Evolutionary conservation across 1,140 invertebrate genomes (phyloP), one percentile per base, ranked within the genome.

Genomic region (Gonioctena quinquepunctata): DNA sequence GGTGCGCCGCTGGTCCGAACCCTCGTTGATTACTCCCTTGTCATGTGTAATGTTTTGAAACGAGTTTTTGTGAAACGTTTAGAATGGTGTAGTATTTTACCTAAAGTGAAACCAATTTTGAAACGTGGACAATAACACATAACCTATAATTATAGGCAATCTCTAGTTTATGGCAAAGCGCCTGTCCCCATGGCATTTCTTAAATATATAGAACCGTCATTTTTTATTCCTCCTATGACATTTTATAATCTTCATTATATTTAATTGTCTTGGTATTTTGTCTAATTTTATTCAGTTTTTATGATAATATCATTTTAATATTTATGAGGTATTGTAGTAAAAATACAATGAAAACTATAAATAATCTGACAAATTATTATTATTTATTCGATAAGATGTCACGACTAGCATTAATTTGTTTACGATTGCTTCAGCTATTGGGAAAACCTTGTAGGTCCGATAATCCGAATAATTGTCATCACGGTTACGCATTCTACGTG

Each of bases 71-170:
- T 66, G 63, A 66, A 66, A 66, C 63, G 63, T 52, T 66, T 66
- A 66, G 60, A 62, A 62, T 48, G 22, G 60, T 62, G 60, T 62
- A 62, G 56, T 65, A 62, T 56, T 70, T 70, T 65, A 62, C 63
- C 68, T 25, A 71, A 71, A 67, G 27, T 61, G 54, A 66, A 71
- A 66, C 69, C 66, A 71, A 72, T 72, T 69, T 68, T 62, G 54
- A 60, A 64, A 64, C 19, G 68, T 73, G 68, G 63, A 70, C 67
- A 69, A 66, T 66, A 66, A 66, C 50, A 56, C 52, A 68, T 48
- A 73, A 73, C 71, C 71, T 66, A 66, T 69, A 73, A 73, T 73
- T 73, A 73, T 70, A 73, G 63, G 62, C 64, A 66, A 69, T 69
- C 61, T 69, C 63, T 73, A 73, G 68, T 69, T 73, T 69, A 72